Percentiles rank a stretch among this genome's conserved stretches.
Evolutionary conservation across 1,140 invertebrate species (phyloP).

Genomic region (Musca vetustissima): DNA sequence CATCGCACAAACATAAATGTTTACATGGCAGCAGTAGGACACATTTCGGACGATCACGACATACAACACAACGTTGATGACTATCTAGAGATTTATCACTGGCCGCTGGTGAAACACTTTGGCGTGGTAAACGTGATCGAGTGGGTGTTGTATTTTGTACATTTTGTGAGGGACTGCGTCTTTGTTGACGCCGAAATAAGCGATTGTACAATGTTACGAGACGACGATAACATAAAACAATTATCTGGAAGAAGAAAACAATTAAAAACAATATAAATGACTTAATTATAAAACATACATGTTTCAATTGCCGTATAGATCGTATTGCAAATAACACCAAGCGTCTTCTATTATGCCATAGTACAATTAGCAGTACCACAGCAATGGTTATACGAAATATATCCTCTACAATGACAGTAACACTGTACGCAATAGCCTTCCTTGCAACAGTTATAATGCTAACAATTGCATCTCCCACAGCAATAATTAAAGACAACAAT

Average conservation of each 20-base stretch:
- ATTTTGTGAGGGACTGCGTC: not conserved
- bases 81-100: not conserved
- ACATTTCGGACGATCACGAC: slow-evolving; percentile 23
- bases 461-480: slow-evolving; percentile 8
- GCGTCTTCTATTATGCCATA: slow-evolving; percentile 1
- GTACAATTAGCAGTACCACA: not conserved
- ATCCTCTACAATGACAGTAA: slow-evolving; percentile 9
- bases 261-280: no score
- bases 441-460: not conserved
- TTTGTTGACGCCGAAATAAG: not conserved
- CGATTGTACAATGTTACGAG: not conserved
- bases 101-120: not conserved
- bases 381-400: slow-evolving; percentile 14
- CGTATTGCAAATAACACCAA: not conserved
- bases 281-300: no score
- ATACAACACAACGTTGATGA: slow-evolving; percentile 23
- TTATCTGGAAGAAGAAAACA: not conserved
- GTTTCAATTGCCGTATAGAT: not conserved
- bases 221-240: not conserved
- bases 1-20: slow-evolving; percentile 28
- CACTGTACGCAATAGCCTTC: not conserved
- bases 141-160: not conserved
- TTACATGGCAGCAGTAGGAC: slow-evolving; percentile 20
- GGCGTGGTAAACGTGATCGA: slow-evolving; percentile 3
- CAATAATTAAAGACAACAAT: not conserved